Conservation (phyloP, 2,888 invertebrate species). For the Nezara viridula region DNA sequence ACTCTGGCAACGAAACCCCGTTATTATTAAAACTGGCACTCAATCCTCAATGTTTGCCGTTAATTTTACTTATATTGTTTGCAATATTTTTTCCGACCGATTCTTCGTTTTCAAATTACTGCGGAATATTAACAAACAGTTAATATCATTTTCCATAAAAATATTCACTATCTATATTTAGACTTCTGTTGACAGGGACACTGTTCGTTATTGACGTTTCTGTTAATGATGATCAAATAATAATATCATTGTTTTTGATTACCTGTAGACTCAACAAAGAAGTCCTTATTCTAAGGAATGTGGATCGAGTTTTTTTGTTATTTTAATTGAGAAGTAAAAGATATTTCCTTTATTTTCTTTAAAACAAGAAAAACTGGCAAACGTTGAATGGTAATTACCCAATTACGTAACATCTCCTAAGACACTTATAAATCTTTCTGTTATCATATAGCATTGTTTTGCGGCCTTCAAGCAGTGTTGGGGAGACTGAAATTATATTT, state of each 20-base stretch:
- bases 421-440: constrained; percentile 10
- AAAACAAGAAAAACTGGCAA: not conserved
- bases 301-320: not conserved
- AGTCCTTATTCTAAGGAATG: not conserved
- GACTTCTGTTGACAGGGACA: too few relatives aligned
- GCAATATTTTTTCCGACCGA: too few relatives aligned
- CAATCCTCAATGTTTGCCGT: too few relatives aligned
- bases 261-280: not conserved
- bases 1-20: too few relatives aligned
- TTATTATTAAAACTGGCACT: too few relatives aligned
- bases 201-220: too few relatives aligned
- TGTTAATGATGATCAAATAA: not conserved
- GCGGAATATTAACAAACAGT: too few relatives aligned
- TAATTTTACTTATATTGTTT: too few relatives aligned
- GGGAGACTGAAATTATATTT: not conserved
- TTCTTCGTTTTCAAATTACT: too few relatives aligned
- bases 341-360: not conserved
- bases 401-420: not conserved
- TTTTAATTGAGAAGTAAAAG: not conserved
- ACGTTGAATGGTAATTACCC: not conserved
- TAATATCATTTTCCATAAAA: too few relatives aligned
- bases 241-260: not conserved
- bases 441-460: constrained; percentile 21
- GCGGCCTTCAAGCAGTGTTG: not conserved
- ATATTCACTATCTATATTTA: too few relatives aligned